Conservation (phyloP, 1,140 invertebrate genomes). For the Heliconius nattereri region DNA sequence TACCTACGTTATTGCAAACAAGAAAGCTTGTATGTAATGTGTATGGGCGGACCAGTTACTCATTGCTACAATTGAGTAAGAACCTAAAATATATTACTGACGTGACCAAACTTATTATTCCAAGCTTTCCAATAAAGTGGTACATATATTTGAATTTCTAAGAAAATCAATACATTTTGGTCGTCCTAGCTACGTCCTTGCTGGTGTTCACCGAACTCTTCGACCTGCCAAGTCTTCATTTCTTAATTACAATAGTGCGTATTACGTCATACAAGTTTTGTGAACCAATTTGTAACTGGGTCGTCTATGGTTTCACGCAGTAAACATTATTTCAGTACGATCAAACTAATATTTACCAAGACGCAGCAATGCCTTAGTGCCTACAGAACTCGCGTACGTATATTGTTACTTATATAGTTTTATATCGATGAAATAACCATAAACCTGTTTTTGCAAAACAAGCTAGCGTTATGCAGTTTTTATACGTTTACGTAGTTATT, state of each 20-base stretch:
- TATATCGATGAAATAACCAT: constrained; percentile 60
- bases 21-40: constrained; percentile 40
- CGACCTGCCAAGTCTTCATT: constrained; percentile 50
- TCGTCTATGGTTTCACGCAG: constrained; percentile 63
- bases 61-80: constrained; percentile 28
- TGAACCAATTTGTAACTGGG: constrained; percentile 67
- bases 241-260: constrained; percentile 46
- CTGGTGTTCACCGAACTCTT: constrained; percentile 33
- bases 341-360: constrained; percentile 29
- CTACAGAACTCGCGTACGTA: background rate
- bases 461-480: constrained; percentile 24
- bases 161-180: constrained; percentile 34
- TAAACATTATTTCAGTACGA: constrained; percentile 51
- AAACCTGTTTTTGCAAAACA: constrained; percentile 53
- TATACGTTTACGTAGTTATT: background rate
- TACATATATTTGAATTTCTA: background rate
- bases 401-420: constrained; percentile 17
- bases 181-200: constrained; percentile 40
- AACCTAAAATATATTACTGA: constrained; percentile 26
- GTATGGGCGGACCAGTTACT: constrained; percentile 59
- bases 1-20: constrained; percentile 50
- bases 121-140: background rate
- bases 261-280: constrained; percentile 59
- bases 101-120: constrained; percentile 12
- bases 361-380: constrained; percentile 3